These are phyloP conservation scores for Choloepus didactylus DNA, from an alignment of 2,797 vertebrate genomes.

Conservation along the genomic window DNA sequence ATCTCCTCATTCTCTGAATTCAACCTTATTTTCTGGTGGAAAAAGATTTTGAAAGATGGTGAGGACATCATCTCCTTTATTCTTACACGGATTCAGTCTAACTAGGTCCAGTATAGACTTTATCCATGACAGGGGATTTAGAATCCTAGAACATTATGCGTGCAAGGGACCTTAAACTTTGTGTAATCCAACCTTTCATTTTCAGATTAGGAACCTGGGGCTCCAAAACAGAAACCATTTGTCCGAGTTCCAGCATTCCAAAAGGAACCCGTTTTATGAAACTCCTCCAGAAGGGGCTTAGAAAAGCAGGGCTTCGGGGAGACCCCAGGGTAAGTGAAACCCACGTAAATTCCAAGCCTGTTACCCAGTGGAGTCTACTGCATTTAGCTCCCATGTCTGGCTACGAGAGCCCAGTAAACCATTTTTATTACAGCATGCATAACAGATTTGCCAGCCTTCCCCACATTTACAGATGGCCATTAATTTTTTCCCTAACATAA, in stretches of 20 bases:
- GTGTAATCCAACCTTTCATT: not conserved
- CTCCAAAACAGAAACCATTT: not conserved
- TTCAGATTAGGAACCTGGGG: not conserved
- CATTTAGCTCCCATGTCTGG: slow-evolving; percentile 80
- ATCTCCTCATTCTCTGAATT: not conserved
- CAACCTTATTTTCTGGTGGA: not conserved
- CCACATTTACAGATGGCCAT: slow-evolving; percentile 85
- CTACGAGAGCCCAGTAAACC: slow-evolving; percentile 86
- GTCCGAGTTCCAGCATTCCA: not conserved
- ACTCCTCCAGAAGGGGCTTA: not conserved
- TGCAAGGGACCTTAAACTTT: not conserved
- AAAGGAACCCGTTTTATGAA: not conserved
- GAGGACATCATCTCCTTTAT: not conserved
- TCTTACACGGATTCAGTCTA: not conserved
- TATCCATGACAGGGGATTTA: not conserved
- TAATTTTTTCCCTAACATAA: slow-evolving; percentile 82
- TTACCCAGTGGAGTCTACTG: slow-evolving; percentile 51
- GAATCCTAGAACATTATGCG: not conserved
- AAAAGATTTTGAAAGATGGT: not conserved
- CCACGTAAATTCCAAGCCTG: slow-evolving; percentile 28
- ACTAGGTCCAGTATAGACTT: not conserved
- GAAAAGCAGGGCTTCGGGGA: not conserved
- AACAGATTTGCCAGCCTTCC: slow-evolving; percentile 83
- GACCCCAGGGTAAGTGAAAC: not conserved
- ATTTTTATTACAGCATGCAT: slow-evolving; percentile 87